Percentiles rank a stretch among this genome's conserved stretches.
Evolutionary conservation across 2,888 invertebrate species (phyloP).

Genomic region (Napeogenes inachia): DNA sequence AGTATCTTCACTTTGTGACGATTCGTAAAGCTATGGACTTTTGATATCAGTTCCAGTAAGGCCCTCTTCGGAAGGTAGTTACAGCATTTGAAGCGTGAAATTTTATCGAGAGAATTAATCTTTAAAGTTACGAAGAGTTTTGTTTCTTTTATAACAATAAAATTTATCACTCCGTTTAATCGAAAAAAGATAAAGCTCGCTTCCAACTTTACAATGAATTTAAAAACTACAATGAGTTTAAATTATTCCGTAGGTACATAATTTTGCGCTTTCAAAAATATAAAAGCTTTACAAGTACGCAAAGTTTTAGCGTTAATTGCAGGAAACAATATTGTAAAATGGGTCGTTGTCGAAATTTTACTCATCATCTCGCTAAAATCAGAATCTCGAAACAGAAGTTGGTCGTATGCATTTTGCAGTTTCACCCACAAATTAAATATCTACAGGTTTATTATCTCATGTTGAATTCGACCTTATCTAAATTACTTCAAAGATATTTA

Average conservation of each 20-base stretch:
- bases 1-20: not conserved
- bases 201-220: constrained; percentile 35
- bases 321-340: constrained; percentile 40
- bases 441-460: too few species aligned
- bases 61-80: constrained; percentile 55
- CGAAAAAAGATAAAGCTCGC: constrained; percentile 56
- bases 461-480: too few species aligned
- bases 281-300: constrained; percentile 9
- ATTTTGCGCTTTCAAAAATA: not conserved
- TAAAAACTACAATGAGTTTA: not conserved
- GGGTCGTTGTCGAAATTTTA: constrained; percentile 55
- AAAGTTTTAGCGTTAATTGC: constrained; percentile 27
- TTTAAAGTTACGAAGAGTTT: constrained; percentile 68
- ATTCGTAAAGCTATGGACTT: constrained; percentile 39
- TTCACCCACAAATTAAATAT: constrained; percentile 63
- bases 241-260: not conserved
- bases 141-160: constrained; percentile 61
- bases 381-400: constrained; percentile 10
- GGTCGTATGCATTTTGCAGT: constrained; percentile 67
- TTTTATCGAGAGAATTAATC: constrained; percentile 75
- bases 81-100: constrained; percentile 66
- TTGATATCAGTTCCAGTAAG: constrained; percentile 51
- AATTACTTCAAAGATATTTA: too few species aligned
- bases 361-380: constrained; percentile 38
- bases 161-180: constrained; percentile 65